Conservation (phyloP, 2,113 vertebrate genomes). For the Colossoma macropomum region DNA sequence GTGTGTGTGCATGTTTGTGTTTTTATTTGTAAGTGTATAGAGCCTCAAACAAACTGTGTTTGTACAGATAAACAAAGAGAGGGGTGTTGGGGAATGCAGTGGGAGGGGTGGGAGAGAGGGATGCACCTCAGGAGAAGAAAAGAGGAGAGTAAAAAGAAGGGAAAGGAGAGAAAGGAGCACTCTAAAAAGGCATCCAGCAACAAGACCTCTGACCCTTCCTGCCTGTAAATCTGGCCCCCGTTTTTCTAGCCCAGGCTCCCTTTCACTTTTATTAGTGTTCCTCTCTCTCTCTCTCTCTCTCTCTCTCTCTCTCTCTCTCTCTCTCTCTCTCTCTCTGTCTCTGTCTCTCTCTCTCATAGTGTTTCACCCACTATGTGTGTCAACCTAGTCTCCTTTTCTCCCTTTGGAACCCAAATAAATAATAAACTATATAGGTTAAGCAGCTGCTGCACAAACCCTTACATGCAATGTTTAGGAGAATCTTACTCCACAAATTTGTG, state of each 20-base stretch:
- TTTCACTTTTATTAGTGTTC: conserved; percentile 41
- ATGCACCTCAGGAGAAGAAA: conserved; percentile 74
- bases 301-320: background rate
- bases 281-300: background rate
- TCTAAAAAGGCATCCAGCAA: conserved; percentile 76
- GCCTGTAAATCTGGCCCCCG: conserved; percentile 79
- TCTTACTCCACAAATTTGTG: background rate
- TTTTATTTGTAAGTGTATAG: conserved; percentile 24
- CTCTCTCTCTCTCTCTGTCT: background rate
- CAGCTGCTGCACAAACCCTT: background rate
- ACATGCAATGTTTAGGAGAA: background rate
- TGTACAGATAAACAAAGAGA: conserved; percentile 79
- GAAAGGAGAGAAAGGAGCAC: conserved; percentile 69
- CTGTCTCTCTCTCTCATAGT: background rate
- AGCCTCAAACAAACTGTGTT: conserved; percentile 70
- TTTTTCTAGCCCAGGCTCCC: conserved; percentile 60
- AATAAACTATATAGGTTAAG: background rate
- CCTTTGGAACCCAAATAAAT: too few relatives aligned
- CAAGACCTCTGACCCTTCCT: conserved; percentile 71
- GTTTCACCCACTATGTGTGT: background rate
- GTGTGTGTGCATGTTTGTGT: conserved; percentile 10
- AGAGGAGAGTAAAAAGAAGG: conserved; percentile 35
- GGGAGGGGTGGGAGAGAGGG: conserved; percentile 44
- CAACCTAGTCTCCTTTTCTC: too few relatives aligned
- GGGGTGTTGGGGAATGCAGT: conserved; percentile 64